These are phyloP conservation scores for Smittia sp. DNA, from an alignment of 2,888 invertebrate genomes.

Conservation along the genomic window DNA sequence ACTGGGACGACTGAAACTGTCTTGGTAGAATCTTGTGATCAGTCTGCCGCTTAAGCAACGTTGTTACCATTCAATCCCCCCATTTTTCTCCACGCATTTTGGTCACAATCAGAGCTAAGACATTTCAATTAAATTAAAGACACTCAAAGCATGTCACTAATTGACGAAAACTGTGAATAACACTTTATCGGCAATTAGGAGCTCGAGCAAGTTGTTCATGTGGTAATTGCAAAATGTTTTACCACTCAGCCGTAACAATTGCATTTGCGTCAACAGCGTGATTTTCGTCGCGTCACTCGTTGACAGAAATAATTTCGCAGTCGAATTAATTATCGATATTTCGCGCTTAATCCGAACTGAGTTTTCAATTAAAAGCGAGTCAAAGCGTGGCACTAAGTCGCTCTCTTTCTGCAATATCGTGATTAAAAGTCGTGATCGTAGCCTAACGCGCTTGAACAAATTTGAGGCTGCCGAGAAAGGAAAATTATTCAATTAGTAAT, in stretches of 20 bases:
- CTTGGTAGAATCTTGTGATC: too few species aligned
- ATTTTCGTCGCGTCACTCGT: background rate
- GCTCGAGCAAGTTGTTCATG: too few species aligned
- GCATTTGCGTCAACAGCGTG: background rate
- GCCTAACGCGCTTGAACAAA: background rate
- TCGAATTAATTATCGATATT: constrained; percentile 32
- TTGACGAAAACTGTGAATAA: too few species aligned
- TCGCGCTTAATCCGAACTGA: background rate
- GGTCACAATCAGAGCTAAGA: too few species aligned
- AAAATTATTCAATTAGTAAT: constrained; percentile 23
- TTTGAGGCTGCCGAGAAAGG: background rate
- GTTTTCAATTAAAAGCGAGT: constrained; percentile 22
- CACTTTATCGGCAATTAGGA: too few species aligned
- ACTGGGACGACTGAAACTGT: too few species aligned
- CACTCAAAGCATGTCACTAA: too few species aligned
- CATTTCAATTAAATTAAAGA: too few species aligned
- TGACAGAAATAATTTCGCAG: too few species aligned
- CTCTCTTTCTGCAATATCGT: background rate
- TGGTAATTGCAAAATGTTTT: background rate
- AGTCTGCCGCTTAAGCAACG: too few species aligned
- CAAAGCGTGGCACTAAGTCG: background rate
- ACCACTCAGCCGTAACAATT: background rate
- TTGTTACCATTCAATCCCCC: too few species aligned
- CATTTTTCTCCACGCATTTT: too few species aligned
- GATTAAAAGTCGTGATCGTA: constrained; percentile 13